A percentile compares a stretch with the other conserved stretches of the same genome.
phyloP scores from a whole-genome alignment of 2,113 vertebrate genomes.

The Calyptomena viridis region DNA sequence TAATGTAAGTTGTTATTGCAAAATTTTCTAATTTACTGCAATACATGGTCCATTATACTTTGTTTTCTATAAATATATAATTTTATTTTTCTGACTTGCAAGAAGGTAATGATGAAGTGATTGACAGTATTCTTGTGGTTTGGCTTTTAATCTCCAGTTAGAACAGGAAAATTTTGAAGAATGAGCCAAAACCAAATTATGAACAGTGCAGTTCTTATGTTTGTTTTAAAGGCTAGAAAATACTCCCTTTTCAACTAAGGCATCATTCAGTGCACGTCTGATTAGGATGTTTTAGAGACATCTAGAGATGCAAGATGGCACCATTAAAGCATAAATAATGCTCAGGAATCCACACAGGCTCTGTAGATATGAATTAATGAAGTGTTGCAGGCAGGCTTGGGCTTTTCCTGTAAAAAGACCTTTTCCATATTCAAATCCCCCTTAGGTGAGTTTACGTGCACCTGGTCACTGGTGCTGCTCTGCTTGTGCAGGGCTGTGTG shows the following conservation, averaged over 20 bases:
- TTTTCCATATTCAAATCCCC: background rate
- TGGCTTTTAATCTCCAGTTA: constrained; percentile 39
- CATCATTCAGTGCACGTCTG: background rate
- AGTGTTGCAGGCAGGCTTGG: background rate
- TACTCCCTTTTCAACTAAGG: background rate
- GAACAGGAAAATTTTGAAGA: background rate
- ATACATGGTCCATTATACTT: constrained; percentile 2
- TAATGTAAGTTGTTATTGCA: background rate
- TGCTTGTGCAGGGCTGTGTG: background rate
- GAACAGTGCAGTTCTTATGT: background rate
- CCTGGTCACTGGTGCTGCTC: background rate
- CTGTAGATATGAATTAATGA: background rate
- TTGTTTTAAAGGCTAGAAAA: background rate
- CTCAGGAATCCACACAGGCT: background rate
- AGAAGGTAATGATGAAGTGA: background rate
- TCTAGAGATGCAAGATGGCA: background rate
- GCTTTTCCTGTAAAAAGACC: background rate
- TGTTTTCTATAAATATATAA: background rate
- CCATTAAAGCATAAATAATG: background rate
- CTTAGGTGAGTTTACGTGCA: background rate
- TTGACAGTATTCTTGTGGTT: constrained; percentile 40
- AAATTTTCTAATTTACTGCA: constrained; percentile 27
- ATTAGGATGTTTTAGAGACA: background rate
- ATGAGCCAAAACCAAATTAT: background rate
- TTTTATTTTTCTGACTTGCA: background rate